Percentiles rank a stretch among this genome's conserved stretches.
These are phyloP conservation scores for Nannobrachium achirus DNA, from an alignment of 2,113 vertebrate genomes.

Conservation along the genomic window DNA sequence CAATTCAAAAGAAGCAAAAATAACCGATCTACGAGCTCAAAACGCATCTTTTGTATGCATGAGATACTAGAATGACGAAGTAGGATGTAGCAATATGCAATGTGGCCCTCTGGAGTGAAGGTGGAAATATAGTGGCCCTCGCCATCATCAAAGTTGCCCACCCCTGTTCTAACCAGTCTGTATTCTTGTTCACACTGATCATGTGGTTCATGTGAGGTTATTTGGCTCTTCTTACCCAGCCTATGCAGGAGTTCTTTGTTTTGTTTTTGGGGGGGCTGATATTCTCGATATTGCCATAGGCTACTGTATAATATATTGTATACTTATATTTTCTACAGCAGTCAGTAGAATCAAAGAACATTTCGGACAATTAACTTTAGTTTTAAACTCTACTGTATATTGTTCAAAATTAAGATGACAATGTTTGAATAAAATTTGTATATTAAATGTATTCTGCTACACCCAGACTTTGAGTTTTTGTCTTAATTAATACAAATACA, in stretches of 20 bases:
- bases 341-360: slow-evolving; percentile 39
- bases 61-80: too few species aligned
- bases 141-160: too few species aligned
- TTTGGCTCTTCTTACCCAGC: slow-evolving; percentile 45
- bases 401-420: slow-evolving; percentile 54
- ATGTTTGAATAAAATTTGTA: slow-evolving; percentile 72
- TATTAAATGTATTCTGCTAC: slow-evolving; percentile 7
- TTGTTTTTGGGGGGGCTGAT: not conserved
- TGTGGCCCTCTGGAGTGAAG: too few species aligned
- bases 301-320: slow-evolving; percentile 34
- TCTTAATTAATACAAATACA: not conserved
- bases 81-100: too few species aligned
- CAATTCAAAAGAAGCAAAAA: too few species aligned
- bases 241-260: slow-evolving; percentile 70
- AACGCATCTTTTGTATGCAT: too few species aligned
- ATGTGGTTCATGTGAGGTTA: slow-evolving; percentile 40
- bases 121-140: too few species aligned
- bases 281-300: too few species aligned
- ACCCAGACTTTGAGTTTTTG: not conserved
- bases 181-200: slow-evolving; percentile 35
- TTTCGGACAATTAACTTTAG: slow-evolving; percentile 51
- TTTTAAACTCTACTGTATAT: slow-evolving; percentile 58
- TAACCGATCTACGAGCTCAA: too few species aligned
- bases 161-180: too few species aligned
- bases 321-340: slow-evolving; percentile 71